Percentiles rank a stretch among this genome's conserved stretches.
These are phyloP conservation scores for Xiphophorus couchianus DNA, from an alignment of 2,113 vertebrate genomes.

Conservation along the genomic window DNA sequence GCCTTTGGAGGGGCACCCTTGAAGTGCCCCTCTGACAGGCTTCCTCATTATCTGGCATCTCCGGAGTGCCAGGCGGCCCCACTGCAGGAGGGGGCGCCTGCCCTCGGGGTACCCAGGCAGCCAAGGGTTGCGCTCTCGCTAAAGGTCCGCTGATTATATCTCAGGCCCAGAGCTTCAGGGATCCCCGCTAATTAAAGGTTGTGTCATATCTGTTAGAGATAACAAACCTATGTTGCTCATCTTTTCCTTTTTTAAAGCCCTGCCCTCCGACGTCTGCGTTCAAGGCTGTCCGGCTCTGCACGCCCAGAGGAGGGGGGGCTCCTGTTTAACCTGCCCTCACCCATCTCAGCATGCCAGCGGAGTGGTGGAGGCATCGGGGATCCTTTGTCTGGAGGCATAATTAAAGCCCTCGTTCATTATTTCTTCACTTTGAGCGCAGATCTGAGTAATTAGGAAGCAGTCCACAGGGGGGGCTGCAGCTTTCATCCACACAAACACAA, in stretches of 20 bases:
- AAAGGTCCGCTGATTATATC: constrained; percentile 78
- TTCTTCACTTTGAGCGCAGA: constrained; percentile 76
- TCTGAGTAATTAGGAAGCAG: constrained; percentile 73
- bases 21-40: constrained; percentile 71
- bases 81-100: constrained; percentile 57
- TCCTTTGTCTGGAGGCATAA: constrained; percentile 72
- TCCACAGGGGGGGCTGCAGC: constrained; percentile 22
- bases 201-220: constrained; percentile 77
- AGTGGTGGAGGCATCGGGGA: constrained; percentile 54
- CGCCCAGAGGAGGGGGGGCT: constrained; percentile 31
- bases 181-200: constrained; percentile 77
- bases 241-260: constrained; percentile 21
- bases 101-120: constrained; percentile 47
- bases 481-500: constrained; percentile 25
- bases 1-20: constrained; percentile 61
- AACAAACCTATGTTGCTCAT: constrained; percentile 64
- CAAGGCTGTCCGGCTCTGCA: constrained; percentile 40
- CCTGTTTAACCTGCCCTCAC: constrained; percentile 66
- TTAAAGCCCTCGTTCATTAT: constrained; percentile 74
- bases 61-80: constrained; percentile 58
- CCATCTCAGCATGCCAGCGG: constrained; percentile 50
- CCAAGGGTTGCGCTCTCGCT: constrained; percentile 66
- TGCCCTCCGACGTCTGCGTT: constrained; percentile 23
- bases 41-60: constrained; percentile 76
- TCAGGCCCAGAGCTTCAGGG: constrained; percentile 68